phyloP scores from a whole-genome alignment of 1,140 invertebrate genomes.

The Rhynchophorus ferrugineus region DNA sequence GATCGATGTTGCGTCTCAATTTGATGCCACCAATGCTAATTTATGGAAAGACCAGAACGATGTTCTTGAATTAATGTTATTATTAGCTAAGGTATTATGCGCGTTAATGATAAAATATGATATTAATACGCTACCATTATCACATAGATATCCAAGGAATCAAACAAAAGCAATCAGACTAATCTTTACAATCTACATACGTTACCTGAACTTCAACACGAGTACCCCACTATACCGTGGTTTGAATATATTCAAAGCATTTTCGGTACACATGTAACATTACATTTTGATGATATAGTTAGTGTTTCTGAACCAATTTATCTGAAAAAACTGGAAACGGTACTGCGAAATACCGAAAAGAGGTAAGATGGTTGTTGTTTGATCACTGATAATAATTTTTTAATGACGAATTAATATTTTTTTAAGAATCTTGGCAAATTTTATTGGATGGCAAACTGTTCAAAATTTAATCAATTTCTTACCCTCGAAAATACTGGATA shows the following conservation, averaged over 20 bases:
- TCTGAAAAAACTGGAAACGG: conserved; percentile 23
- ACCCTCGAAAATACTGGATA: conserved; percentile 24
- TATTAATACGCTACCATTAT: neutral
- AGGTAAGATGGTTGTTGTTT: conserved; percentile 15
- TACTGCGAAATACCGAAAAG: conserved; percentile 23
- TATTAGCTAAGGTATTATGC: conserved; percentile 75
- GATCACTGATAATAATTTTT: conserved; percentile 1
- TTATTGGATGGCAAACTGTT: conserved; percentile 32
- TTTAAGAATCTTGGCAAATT: conserved; percentile 33
- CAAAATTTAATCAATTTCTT: conserved; percentile 30
- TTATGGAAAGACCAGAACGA: conserved; percentile 70
- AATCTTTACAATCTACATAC: conserved; percentile 80
- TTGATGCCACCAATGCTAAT: conserved; percentile 63
- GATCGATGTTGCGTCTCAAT: conserved; percentile 75
- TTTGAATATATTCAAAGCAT: conserved; percentile 72
- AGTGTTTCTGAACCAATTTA: conserved; percentile 49
- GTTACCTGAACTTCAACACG: conserved; percentile 60
- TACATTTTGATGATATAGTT: conserved; percentile 65
- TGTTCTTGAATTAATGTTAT: conserved; percentile 81
- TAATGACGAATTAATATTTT: conserved; percentile 1
- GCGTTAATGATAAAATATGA: too few species aligned
- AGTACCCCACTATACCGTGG: conserved; percentile 60
- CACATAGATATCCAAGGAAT: conserved; percentile 25
- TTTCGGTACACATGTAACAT: conserved; percentile 48
- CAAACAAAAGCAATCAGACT: conserved; percentile 40